Conservation (phyloP, 2,797 vertebrate genomes). For the Helostoma temminkii region DNA sequence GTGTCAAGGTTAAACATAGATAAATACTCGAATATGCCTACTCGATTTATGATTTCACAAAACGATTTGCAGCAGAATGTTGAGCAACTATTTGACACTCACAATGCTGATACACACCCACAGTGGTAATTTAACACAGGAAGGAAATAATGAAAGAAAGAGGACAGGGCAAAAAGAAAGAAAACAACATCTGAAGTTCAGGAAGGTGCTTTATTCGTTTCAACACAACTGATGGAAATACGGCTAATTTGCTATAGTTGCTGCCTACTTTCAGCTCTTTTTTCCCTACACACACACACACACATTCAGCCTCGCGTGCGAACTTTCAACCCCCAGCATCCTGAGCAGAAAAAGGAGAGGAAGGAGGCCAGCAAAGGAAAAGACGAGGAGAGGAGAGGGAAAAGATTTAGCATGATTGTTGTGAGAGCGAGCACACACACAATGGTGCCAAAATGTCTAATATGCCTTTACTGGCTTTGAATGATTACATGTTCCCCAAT, state of each 20-base stretch:
- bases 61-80: no score
- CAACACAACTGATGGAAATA: constrained; percentile 59
- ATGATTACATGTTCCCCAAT: constrained; percentile 55
- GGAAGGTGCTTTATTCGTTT: constrained; percentile 30
- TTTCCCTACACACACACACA: constrained; percentile 42
- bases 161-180: neutral
- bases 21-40: neutral
- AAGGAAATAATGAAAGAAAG: constrained; percentile 7
- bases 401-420: constrained; percentile 60
- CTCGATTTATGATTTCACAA: no score
- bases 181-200: constrained; percentile 2
- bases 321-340: constrained; percentile 76
- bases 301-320: constrained; percentile 68
- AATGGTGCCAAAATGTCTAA: constrained; percentile 46
- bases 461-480: constrained; percentile 33
- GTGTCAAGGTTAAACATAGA: neutral
- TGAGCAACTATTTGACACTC: no score
- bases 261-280: constrained; percentile 24
- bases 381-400: constrained; percentile 43
- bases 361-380: constrained; percentile 67
- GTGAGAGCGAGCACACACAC: constrained; percentile 33
- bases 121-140: neutral
- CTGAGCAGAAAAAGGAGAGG: constrained; percentile 70
- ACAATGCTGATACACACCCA: neutral
- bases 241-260: constrained; percentile 58